Conservation (phyloP, 2,888 invertebrate genomes). For the Macrosoma leucophasiata region DNA sequence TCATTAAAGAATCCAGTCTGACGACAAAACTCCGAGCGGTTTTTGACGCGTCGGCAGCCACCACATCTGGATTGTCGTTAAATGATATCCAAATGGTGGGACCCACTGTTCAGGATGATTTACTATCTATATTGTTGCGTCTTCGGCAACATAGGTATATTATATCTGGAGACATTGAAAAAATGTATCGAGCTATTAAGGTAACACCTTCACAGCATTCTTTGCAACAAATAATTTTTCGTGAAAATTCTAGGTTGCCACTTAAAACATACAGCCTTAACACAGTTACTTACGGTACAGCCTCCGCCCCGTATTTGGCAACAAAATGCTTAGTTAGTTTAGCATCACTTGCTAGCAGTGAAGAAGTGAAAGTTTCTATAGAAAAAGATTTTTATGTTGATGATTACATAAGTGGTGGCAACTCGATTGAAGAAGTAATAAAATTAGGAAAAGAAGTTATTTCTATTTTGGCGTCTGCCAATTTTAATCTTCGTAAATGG, state of each 20-base stretch:
- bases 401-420: too few species aligned
- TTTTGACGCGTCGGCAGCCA: slow-evolving; percentile 28
- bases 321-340: slow-evolving; percentile 22
- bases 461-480: slow-evolving; percentile 13
- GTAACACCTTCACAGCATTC: slow-evolving; percentile 10
- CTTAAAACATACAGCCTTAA: slow-evolving; percentile 20
- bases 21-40: slow-evolving; percentile 29
- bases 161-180: slow-evolving; percentile 19
- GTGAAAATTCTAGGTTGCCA: slow-evolving; percentile 12
- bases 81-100: slow-evolving; percentile 22
- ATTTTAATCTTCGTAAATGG: slow-evolving; percentile 23
- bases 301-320: slow-evolving; percentile 23
- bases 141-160: slow-evolving; percentile 22
- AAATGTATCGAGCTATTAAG: slow-evolving; percentile 13
- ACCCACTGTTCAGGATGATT: slow-evolving; percentile 23
- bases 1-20: slow-evolving; percentile 20
- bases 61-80: slow-evolving; percentile 20
- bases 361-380: slow-evolving; percentile 13
- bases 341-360: slow-evolving; percentile 10
- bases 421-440: too few species aligned
- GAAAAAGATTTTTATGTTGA: too few species aligned
- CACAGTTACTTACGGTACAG: slow-evolving; percentile 25
- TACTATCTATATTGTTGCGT: slow-evolving; percentile 20
- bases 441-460: slow-evolving; percentile 17
- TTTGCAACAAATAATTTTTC: slow-evolving; percentile 25